Conservation (phyloP, 2,888 invertebrate species). For the Palloptera scutellata region DNA sequence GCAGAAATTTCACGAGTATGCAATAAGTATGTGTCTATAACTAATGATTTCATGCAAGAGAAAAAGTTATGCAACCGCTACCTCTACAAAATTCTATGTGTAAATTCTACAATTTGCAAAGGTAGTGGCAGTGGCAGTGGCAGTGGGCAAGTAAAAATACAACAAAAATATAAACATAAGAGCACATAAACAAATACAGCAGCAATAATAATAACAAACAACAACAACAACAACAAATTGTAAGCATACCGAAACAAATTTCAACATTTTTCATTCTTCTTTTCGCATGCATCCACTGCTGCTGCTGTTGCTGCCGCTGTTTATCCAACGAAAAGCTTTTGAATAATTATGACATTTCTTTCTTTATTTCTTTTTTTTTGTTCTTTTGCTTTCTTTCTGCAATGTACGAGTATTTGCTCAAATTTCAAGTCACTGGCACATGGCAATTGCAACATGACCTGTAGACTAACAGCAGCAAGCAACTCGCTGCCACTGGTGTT, state of each 20-base stretch:
- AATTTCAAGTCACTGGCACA: no score
- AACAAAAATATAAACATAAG: background rate
- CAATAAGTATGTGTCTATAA: no score
- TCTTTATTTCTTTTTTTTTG: background rate
- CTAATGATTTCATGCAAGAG: background rate
- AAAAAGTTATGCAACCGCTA: constrained; percentile 11
- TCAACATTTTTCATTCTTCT: background rate
- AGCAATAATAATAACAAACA: constrained; percentile 5
- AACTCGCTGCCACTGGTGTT: no score
- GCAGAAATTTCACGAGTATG: background rate
- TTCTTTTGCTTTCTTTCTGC: background rate
- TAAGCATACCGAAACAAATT: background rate
- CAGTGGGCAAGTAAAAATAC: background rate
- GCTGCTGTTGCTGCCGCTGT: background rate
- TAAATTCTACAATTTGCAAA: constrained; percentile 6
- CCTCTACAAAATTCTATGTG: constrained; percentile 6
- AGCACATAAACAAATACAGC: constrained; percentile 1
- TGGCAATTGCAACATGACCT: no score
- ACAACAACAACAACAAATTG: background rate
- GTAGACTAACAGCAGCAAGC: no score
- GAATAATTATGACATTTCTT: constrained; percentile 7
- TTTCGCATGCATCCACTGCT: background rate
- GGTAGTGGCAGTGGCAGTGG: background rate
- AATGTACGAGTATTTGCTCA: no score
- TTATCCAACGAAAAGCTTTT: background rate